Evolutionary conservation across 1,140 invertebrate species (phyloP).

Genomic region (Conus ventricosus): DNA sequence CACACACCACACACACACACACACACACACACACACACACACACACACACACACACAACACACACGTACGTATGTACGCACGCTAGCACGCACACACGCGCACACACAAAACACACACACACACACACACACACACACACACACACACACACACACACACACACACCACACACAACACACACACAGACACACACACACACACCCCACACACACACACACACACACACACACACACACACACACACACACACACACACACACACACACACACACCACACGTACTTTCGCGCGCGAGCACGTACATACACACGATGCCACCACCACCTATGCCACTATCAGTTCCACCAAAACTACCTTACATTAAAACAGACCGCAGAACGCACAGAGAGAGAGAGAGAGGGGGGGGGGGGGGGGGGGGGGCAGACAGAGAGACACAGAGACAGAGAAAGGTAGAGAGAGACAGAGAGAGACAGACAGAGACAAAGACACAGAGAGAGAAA

Average conservation of each 20-base stretch:
- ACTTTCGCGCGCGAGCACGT: too few relatives aligned
- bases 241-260: constrained; percentile 15
- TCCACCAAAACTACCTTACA: too few relatives aligned
- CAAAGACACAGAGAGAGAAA: not conserved
- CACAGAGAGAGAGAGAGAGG: not conserved
- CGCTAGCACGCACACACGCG: too few relatives aligned
- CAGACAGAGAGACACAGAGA: constrained; percentile 4
- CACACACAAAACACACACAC: constrained; percentile 5
- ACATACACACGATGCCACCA: not conserved
- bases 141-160: too few relatives aligned
- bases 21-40: too few relatives aligned
- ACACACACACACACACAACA: too few relatives aligned
- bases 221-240: not conserved
- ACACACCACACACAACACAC: too few relatives aligned
- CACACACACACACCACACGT: constrained; percentile 4
- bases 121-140: too few relatives aligned
- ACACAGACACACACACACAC: not conserved
- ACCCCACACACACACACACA: not conserved
- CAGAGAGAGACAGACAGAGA: constrained; percentile 8
- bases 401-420: too few relatives aligned
- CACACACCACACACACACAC: too few relatives aligned
- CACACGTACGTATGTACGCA: too few relatives aligned
- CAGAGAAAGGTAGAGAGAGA: not conserved
- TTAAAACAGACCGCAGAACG: not conserved
- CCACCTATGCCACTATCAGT: too few relatives aligned